Evolutionary conservation across 2,797 vertebrate genomes (phyloP), one percentile per base, ranked within the genome.

Genomic region (Cyprinodon diabolis): DNA sequence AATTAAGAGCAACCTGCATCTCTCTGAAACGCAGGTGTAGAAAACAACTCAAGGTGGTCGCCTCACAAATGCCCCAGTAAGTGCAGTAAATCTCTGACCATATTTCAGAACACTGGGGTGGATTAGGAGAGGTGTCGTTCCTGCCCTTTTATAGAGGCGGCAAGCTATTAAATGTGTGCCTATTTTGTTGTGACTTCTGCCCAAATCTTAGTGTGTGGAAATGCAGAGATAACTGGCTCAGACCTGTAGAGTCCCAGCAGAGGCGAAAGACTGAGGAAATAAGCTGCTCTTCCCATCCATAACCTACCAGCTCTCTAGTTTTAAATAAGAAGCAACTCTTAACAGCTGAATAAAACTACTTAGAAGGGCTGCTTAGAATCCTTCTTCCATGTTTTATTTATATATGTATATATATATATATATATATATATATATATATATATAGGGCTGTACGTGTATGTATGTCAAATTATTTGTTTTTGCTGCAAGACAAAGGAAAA

Each of bases 171-270:
- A 84, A 85, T 77, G 62, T 54, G 60, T 74, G 88, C 82, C 70
- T 69, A 54, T 72, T 77, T 74, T 75, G 72, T 82, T 82, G 73
- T 87, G 85, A 76, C 67, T 80, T 66, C 74, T 76, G 79, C 77
- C 69, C 74, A 88, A 83, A 87, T 83, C 76, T 82, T 77, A 76
- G 73, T 66, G 75, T 66, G 82, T 82, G 83, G 82, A 77, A 89
- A 82, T 76, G 75, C 84, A 84, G 79, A 84, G 88, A 90, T 89
- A 89, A 87, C 76, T 25, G 79, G 82, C 74, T 82, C 63, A 76
- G 69, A 83, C 75, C 78, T 79, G 73, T 74, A 51, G 47, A 72
- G 58, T 52, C 30, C 57, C 13, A 62, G 74, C 67, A 72, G 78
- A 84, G 49, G 45, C 62, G 65, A 68, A 79, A 85, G 68, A 62